These are phyloP conservation scores for Heteromurus nitidus DNA, from an alignment of 2,888 invertebrate genomes.

Conservation along the genomic window DNA sequence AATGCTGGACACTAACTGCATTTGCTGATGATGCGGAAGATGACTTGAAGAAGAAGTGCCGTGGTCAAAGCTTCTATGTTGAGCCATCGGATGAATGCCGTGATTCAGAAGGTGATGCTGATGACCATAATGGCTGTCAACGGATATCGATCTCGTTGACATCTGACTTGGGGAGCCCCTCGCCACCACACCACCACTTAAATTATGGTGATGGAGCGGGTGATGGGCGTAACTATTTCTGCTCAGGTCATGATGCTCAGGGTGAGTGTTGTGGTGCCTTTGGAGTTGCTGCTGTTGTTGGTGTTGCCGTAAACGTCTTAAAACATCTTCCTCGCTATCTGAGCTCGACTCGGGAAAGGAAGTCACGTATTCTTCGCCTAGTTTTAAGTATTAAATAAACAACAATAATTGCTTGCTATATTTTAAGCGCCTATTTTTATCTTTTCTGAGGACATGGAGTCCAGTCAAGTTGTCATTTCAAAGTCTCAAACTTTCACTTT, in stretches of 20 bases:
- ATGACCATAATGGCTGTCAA: conserved; percentile 47
- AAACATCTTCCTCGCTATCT: conserved; percentile 85
- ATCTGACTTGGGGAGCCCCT: conserved; percentile 52
- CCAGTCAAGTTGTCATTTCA: too few species aligned
- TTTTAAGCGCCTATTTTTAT: too few species aligned
- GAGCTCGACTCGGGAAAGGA: conserved; percentile 83
- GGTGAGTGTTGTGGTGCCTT: conserved; percentile 36
- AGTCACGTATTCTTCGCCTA: conserved; percentile 81
- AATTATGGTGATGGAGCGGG: conserved; percentile 55
- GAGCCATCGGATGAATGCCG: conserved; percentile 47
- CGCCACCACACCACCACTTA: conserved; percentile 25
- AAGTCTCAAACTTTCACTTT: too few species aligned
- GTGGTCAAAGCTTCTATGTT: conserved; percentile 65
- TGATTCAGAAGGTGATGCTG: conserved; percentile 33
- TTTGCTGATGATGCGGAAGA: conserved; percentile 36
- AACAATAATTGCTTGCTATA: too few species aligned
- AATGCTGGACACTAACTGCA: conserved; percentile 44
- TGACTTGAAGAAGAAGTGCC: conserved; percentile 18
- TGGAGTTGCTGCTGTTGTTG: conserved; percentile 58
- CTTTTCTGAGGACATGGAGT: too few species aligned
- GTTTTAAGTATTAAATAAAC: conserved; percentile 56
- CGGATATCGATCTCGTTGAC: conserved; percentile 44
- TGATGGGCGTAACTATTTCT: conserved; percentile 14
- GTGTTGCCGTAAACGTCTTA: conserved; percentile 78
- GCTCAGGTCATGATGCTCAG: conserved; percentile 41